phyloP scores from a whole-genome alignment of 2,888 invertebrate genomes.

The Silvanus unidentatus region DNA sequence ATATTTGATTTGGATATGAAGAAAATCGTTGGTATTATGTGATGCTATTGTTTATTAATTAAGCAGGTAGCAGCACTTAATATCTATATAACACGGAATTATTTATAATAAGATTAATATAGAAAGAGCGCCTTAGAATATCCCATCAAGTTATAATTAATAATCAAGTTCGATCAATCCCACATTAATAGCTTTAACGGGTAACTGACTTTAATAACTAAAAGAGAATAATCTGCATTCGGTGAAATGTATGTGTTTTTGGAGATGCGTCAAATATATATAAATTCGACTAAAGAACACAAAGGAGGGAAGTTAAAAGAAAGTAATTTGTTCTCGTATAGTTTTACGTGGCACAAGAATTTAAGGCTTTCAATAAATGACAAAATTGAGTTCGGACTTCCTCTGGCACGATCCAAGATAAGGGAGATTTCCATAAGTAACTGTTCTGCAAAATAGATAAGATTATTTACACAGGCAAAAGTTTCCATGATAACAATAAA shows the following conservation, averaged over 20 bases:
- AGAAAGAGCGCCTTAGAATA: neutral
- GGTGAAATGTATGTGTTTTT: too few relatives aligned
- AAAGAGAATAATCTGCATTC: conserved; percentile 4
- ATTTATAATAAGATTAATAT: conserved; percentile 2
- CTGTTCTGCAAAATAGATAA: conserved; percentile 24
- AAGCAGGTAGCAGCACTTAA: too few relatives aligned
- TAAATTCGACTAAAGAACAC: too few relatives aligned
- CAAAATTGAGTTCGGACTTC: conserved; percentile 19
- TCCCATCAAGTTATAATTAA: conserved; percentile 5
- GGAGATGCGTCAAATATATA: too few relatives aligned
- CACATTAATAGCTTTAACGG: conserved; percentile 15
- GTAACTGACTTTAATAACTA: conserved; percentile 19
- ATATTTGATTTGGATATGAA: neutral
- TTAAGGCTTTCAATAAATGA: conserved; percentile 16
- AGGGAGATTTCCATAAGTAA: conserved; percentile 29
- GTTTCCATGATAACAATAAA: conserved; percentile 19
- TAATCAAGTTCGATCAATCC: conserved; percentile 16
- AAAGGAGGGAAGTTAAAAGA: too few relatives aligned
- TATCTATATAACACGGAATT: neutral
- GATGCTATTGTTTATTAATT: too few relatives aligned
- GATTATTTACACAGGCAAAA: conserved; percentile 27
- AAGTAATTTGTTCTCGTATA: too few relatives aligned
- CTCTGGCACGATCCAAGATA: conserved; percentile 19
- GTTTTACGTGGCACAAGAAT: too few relatives aligned
- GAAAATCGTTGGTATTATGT: neutral